phyloP scores from a whole-genome alignment of 2,888 invertebrate species.

The Diogma glabrata region DNA sequence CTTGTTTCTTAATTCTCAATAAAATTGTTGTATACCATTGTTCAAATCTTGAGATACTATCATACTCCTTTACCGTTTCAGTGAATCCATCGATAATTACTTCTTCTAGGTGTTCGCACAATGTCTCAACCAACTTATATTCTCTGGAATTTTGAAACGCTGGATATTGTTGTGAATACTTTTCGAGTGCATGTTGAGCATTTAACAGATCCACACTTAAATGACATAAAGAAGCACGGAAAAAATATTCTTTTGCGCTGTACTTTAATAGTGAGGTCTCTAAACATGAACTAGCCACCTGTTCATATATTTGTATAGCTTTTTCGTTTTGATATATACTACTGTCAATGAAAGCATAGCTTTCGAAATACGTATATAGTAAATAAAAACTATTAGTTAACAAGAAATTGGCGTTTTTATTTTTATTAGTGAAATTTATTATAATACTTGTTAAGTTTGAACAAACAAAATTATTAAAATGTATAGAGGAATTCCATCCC shows the following conservation, averaged over 20 bases:
- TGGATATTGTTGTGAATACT: conserved; percentile 88
- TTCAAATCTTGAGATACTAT: conserved; percentile 92
- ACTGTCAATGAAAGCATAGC: no score
- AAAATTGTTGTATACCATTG: conserved; percentile 96
- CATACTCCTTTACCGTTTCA: conserved; percentile 89
- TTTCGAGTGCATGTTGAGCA: conserved; percentile 87
- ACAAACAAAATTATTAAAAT: no score
- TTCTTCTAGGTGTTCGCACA: conserved; percentile 87
- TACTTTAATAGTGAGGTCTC: conserved; percentile 95
- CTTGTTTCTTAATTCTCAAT: conserved; percentile 88
- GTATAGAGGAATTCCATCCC: no score
- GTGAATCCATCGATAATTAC: conserved; percentile 93
- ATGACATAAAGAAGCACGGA: conserved; percentile 92
- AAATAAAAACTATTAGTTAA: no score
- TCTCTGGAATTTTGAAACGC: conserved; percentile 93
- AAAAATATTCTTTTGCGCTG: conserved; percentile 98
- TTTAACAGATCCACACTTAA: conserved; percentile 90
- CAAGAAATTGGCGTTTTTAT: no score
- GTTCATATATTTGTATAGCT: conserved; percentile 93
- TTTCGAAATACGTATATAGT: no score
- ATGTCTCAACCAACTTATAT: conserved; percentile 80
- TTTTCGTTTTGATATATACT: no score
- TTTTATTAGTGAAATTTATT: no score
- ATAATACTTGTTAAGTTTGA: no score
- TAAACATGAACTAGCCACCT: conserved; percentile 83